These are phyloP conservation scores for Mycteria americana DNA, from an alignment of 2,797 vertebrate genomes.

Conservation along the genomic window DNA sequence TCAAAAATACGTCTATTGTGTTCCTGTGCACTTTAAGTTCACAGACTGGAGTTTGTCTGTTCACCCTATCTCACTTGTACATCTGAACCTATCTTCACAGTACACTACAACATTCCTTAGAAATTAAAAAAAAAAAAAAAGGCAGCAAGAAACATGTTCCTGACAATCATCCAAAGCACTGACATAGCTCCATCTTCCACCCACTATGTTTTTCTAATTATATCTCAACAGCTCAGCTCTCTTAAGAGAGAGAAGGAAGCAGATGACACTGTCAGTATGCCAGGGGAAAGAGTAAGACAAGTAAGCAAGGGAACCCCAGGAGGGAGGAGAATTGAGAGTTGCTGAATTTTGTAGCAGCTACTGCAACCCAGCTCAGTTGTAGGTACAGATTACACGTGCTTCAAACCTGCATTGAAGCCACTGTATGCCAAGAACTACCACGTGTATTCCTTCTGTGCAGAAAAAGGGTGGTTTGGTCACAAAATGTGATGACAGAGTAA, in stretches of 20 bases:
- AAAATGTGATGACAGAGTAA: neutral
- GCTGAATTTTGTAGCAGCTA: neutral
- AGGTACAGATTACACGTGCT: neutral
- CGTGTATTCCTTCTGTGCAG: neutral
- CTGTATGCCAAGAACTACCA: neutral
- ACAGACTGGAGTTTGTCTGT: neutral
- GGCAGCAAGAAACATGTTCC: neutral
- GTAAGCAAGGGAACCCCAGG: neutral
- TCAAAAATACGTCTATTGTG: neutral
- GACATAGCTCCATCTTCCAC: neutral
- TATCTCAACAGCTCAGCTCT: neutral
- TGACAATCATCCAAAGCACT: neutral
- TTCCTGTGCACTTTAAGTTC: neutral
- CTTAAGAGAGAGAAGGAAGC: neutral
- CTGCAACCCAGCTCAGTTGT: neutral
- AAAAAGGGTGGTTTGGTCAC: neutral
- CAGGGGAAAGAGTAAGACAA: neutral
- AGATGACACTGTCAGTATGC: neutral
- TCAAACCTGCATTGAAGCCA: neutral
- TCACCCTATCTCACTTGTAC: neutral
- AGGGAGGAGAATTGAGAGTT: neutral
- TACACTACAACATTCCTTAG: neutral
- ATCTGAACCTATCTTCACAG: neutral
- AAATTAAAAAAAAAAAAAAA: neutral
- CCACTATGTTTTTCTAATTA: constrained; percentile 9